Evolutionary conservation across 2,113 vertebrate genomes (phyloP).

Genomic region (cattle (Bos taurus)): DNA sequence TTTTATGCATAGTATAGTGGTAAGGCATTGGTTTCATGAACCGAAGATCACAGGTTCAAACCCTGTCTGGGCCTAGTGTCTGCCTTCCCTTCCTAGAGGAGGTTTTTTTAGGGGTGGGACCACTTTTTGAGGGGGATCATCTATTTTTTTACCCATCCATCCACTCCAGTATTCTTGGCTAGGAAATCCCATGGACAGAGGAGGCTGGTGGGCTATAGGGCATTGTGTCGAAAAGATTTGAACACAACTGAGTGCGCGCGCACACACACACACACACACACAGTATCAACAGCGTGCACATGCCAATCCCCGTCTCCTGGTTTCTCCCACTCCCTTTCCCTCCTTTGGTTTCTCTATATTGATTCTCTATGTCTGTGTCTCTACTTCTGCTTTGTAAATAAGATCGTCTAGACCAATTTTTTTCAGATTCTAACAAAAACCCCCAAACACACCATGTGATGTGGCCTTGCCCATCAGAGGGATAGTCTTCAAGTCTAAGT

Average conservation of each 20-base stretch:
- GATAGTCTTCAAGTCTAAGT: not conserved
- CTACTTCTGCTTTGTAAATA: not conserved
- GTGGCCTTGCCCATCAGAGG: not conserved
- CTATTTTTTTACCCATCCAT: not conserved
- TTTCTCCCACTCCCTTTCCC: not conserved
- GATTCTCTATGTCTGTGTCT: not conserved
- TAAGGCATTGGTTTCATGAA: not conserved
- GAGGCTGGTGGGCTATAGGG: not conserved
- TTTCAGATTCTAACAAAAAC: not conserved
- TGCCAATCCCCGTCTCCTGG: not conserved
- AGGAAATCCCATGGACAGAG: not conserved
- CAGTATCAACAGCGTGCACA: not conserved
- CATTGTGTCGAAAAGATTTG: not conserved
- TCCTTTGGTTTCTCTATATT: not conserved
- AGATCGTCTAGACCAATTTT: fast-evolving
- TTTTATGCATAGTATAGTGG: not conserved
- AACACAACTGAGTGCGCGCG: not conserved
- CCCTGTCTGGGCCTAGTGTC: not conserved
- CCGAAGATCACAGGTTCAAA: not conserved
- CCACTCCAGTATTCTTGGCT: not conserved
- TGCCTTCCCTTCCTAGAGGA: not conserved
- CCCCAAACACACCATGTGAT: not conserved
- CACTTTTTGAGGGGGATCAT: not conserved
- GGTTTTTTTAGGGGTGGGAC: not conserved
- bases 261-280: not conserved